phyloP scores from a whole-genome alignment of 2,113 vertebrate species.

The Leptocoma aspasia region DNA sequence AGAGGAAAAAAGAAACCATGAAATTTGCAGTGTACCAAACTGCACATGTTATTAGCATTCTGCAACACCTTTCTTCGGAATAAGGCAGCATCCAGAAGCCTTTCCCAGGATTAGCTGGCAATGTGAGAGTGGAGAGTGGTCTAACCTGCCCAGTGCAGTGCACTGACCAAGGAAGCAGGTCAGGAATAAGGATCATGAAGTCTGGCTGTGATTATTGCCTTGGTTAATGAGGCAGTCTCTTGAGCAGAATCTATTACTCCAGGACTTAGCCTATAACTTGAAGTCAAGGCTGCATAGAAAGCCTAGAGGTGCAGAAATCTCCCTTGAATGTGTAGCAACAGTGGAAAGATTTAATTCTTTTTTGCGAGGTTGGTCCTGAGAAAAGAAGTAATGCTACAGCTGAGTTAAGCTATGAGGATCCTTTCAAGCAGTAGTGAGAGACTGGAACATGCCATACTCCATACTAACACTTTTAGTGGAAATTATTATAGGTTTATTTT shows the following conservation, averaged over 20 bases:
- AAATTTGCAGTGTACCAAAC: neutral
- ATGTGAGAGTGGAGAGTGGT: neutral
- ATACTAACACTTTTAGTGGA: neutral
- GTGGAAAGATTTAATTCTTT: neutral
- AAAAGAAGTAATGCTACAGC: neutral
- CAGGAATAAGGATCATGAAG: neutral
- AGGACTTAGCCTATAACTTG: neutral
- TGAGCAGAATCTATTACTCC: neutral
- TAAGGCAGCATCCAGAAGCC: neutral
- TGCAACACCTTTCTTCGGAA: neutral
- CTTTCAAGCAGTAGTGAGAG: neutral
- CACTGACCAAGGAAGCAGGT: neutral
- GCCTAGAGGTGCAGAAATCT: neutral
- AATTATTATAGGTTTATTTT: neutral
- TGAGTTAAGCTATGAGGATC: neutral
- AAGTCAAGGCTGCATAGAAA: neutral
- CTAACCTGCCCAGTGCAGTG: neutral
- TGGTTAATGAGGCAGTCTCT: neutral
- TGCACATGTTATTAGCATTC: neutral
- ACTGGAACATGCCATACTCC: accelerated
- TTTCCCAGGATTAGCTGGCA: neutral
- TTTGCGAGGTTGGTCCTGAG: neutral
- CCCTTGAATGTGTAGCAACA: neutral
- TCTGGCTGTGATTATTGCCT: neutral
- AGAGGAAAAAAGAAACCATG: neutral